Evolutionary conservation across 2,888 invertebrate species (phyloP).

Genomic region (Philhelius pedissequus): DNA sequence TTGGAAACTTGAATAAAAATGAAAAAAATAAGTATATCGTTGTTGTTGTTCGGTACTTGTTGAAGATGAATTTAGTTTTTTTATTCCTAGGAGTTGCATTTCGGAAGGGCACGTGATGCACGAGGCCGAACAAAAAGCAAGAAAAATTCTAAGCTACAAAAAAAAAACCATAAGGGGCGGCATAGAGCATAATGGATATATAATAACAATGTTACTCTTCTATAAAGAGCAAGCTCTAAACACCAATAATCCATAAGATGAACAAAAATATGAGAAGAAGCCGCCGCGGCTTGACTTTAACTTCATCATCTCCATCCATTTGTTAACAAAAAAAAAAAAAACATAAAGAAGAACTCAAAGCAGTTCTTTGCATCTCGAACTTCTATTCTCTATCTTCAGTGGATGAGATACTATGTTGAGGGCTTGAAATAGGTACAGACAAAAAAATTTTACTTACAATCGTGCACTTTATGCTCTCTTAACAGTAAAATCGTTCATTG

Average conservation of each 20-base stretch:
- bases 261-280: conserved; percentile 19
- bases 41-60: conserved; percentile 48
- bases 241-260: conserved; percentile 38
- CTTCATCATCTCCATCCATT: conserved; percentile 37
- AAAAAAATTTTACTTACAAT: conserved; percentile 25
- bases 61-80: conserved; percentile 40
- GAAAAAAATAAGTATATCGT: conserved; percentile 14
- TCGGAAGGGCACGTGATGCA: conserved; percentile 66
- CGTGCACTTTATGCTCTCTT: conserved; percentile 68
- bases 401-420: conserved; percentile 39
- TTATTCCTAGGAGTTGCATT: conserved; percentile 48
- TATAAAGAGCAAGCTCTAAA: conserved; percentile 44
- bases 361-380: conserved; percentile 14
- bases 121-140: background rate
- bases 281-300: conserved; percentile 39
- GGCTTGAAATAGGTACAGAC: conserved; percentile 37
- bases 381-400: background rate
- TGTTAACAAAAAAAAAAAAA: too few species aligned
- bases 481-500: conserved; percentile 69
- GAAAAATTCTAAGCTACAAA: conserved; percentile 46
- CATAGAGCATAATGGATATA: conserved; percentile 64
- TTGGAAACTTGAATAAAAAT: conserved; percentile 25
- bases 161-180: conserved; percentile 41
- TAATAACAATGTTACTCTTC: conserved; percentile 61
- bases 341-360: background rate